Evolutionary conservation across 2,113 vertebrate genomes (phyloP).

Genomic region (Malurus alboscapulatus): DNA sequence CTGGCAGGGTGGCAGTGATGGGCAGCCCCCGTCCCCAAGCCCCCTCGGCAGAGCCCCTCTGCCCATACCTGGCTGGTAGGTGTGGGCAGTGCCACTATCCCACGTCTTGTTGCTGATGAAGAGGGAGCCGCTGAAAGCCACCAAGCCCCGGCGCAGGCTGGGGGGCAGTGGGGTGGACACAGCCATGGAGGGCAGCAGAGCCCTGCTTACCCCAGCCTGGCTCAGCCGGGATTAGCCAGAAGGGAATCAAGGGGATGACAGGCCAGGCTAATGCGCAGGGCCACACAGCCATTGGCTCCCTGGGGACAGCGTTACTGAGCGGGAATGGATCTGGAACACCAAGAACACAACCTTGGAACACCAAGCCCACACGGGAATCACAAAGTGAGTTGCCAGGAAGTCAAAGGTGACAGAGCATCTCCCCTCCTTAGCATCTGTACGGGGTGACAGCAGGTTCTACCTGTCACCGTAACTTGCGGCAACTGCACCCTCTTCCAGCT

Average conservation of each 20-base stretch:
- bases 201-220: background rate
- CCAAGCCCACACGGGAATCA: fast-evolving
- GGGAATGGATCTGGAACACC: background rate
- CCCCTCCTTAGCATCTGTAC: background rate
- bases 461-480: background rate
- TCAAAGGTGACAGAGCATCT: background rate
- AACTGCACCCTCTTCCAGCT: fast-evolving
- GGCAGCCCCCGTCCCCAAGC: background rate
- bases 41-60: fast-evolving
- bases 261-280: background rate
- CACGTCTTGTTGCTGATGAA: slow-evolving; percentile 79
- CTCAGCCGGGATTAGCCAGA: background rate
- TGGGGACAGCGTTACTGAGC: background rate
- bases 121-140: slow-evolving; percentile 70
- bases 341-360: background rate
- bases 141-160: slow-evolving; percentile 76
- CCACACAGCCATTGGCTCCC: background rate
- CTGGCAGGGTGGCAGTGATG: fast-evolving
- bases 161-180: slow-evolving; percentile 41
- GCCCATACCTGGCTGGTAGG: slow-evolving; percentile 69
- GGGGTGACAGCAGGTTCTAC: background rate
- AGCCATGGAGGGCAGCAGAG: background rate
- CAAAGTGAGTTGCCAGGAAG: background rate
- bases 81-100: slow-evolving; percentile 64
- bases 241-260: background rate